Conservation (phyloP, 2,888 invertebrate species). For the Myopa testacea region DNA sequence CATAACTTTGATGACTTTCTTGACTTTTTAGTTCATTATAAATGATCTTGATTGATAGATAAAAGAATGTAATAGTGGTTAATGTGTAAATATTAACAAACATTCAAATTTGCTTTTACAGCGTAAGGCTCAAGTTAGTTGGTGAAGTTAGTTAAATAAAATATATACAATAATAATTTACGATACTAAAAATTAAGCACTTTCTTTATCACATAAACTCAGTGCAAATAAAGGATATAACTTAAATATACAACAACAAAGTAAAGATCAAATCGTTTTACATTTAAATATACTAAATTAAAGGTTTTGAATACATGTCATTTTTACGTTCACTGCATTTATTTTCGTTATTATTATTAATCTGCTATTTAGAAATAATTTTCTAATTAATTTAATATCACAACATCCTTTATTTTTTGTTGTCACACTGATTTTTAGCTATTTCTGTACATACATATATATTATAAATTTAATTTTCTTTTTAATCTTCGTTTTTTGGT, state of each 20-base stretch:
- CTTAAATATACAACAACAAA: neutral
- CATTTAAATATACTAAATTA: neutral
- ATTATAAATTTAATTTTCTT: neutral
- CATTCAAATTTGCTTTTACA: neutral
- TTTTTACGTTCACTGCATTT: neutral
- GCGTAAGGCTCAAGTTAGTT: neutral
- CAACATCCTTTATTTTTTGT: slow-evolving; percentile 23
- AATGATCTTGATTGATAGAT: too few species aligned
- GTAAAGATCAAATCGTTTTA: slow-evolving; percentile 20
- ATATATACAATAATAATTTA: too few species aligned
- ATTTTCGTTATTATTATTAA: neutral
- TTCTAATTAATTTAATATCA: slow-evolving; percentile 34
- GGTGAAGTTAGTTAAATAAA: neutral
- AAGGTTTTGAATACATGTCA: neutral
- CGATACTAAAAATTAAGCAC: neutral
- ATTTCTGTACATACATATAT: neutral
- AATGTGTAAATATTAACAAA: too few species aligned
- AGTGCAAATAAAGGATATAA: slow-evolving; percentile 12
- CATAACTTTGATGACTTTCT: too few species aligned
- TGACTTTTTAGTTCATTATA: too few species aligned
- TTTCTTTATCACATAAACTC: neutral
- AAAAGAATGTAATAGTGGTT: too few species aligned
- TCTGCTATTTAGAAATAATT: slow-evolving; percentile 30
- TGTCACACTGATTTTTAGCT: slow-evolving; percentile 6
- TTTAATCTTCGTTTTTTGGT: neutral